A percentile compares a stretch with the other conserved stretches of the same genome.
These are phyloP conservation scores for Esox masquinongy DNA, from an alignment of 2,797 vertebrate species.

Conservation along the genomic window DNA sequence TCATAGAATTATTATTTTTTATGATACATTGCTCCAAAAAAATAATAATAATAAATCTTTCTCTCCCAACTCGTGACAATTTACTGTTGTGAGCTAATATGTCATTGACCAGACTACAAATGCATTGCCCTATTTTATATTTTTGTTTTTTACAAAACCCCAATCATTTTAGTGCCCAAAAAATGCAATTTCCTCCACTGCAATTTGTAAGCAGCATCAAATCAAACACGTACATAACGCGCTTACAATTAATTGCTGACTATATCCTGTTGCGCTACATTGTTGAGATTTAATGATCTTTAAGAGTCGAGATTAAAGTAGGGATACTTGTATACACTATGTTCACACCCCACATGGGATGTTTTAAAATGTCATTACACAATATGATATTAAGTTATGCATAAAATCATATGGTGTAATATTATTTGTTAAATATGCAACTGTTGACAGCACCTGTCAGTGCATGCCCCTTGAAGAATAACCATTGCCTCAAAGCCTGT, in stretches of 20 bases:
- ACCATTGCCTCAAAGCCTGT: slow-evolving; percentile 10
- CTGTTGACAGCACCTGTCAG: slow-evolving; percentile 35
- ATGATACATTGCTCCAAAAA: slow-evolving; percentile 5
- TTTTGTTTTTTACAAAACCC: background rate
- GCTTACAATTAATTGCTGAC: background rate
- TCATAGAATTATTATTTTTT: background rate
- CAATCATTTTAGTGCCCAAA: background rate
- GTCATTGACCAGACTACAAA: too few species aligned
- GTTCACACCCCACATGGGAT: slow-evolving; percentile 11
- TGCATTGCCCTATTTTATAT: background rate
- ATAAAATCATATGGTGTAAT: slow-evolving; percentile 24
- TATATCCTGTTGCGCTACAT: background rate
- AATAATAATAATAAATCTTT: background rate
- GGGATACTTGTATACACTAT: background rate
- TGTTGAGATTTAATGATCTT: background rate
- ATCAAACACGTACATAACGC: background rate
- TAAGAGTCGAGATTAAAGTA: background rate
- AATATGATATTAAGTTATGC: slow-evolving; percentile 37
- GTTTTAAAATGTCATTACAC: slow-evolving; percentile 27
- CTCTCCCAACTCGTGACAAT: background rate
- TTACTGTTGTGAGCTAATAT: too few species aligned
- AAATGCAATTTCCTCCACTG: background rate
- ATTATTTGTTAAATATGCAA: slow-evolving; percentile 18
- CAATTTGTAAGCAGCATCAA: background rate
- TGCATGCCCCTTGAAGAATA: slow-evolving; percentile 1